These are phyloP conservation scores for Fratercula arctica DNA, from an alignment of 2,797 vertebrate genomes.

Conservation along the genomic window DNA sequence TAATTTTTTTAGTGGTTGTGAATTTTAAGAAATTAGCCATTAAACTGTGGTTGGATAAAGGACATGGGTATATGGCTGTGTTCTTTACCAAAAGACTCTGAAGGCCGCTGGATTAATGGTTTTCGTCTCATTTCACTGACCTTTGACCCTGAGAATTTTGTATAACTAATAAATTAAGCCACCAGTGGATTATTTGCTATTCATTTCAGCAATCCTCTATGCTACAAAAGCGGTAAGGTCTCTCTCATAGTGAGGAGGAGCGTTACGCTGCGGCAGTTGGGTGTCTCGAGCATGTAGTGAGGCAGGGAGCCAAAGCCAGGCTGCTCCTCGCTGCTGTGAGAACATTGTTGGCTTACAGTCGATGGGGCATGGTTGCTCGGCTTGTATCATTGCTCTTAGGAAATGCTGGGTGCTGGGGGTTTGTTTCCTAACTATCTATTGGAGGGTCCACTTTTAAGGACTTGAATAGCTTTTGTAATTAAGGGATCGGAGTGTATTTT, in stretches of 20 bases:
- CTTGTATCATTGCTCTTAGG: not conserved
- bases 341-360: not conserved
- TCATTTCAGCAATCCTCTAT: not conserved
- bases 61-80: not conserved
- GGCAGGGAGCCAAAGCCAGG: not conserved
- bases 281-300: not conserved
- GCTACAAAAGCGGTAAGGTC: not conserved
- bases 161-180: not conserved
- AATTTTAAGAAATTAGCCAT: not conserved
- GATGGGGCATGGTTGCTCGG: not conserved
- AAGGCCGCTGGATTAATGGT: not conserved
- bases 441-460: not conserved
- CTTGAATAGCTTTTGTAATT: not conserved
- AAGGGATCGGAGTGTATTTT: not conserved
- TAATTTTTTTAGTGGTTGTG: not conserved
- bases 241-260: not conserved
- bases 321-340: not conserved
- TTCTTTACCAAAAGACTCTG: not conserved
- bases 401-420: not conserved
- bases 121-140: not conserved
- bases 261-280: not conserved
- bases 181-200: not conserved
- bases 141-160: not conserved
- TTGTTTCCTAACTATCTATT: not conserved
- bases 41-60: not conserved